phyloP scores from a whole-genome alignment of 2,888 invertebrate species.

The Phrixothrix hirtus region DNA sequence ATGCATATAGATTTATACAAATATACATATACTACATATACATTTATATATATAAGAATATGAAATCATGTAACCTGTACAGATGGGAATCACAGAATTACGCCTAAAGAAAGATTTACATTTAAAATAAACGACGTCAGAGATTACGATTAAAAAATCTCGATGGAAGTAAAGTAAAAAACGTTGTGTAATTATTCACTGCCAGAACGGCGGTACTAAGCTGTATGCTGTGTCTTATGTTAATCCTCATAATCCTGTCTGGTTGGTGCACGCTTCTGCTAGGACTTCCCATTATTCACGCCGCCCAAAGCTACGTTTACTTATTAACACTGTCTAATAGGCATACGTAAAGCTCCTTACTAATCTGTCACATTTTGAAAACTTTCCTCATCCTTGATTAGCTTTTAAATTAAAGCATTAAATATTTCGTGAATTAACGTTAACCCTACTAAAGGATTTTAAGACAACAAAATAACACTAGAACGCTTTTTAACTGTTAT shows the following conservation, averaged over 20 bases:
- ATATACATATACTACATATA: too few relatives aligned
- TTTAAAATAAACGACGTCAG: slow-evolving; percentile 47
- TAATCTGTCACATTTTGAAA: slow-evolving; percentile 31
- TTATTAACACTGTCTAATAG: slow-evolving; percentile 33
- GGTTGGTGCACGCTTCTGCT: slow-evolving; percentile 53
- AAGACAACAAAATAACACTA: slow-evolving; percentile 15
- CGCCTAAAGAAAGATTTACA: slow-evolving; percentile 39
- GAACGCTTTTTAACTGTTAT: slow-evolving; percentile 16
- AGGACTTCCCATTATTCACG: slow-evolving; percentile 52
- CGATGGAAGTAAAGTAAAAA: slow-evolving; percentile 42
- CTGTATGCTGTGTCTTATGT: slow-evolving; percentile 57
- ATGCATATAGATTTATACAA: too few relatives aligned
- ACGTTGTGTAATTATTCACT: slow-evolving; percentile 54
- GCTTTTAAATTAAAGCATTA: slow-evolving; percentile 31
- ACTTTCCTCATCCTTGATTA: slow-evolving; percentile 30
- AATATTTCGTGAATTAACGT: slow-evolving; percentile 23
- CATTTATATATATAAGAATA: too few relatives aligned
- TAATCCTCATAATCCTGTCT: slow-evolving; percentile 57
- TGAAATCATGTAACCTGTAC: too few relatives aligned
- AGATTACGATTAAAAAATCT: slow-evolving; percentile 43
- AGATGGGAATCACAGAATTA: too few relatives aligned
- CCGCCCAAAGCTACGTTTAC: slow-evolving; percentile 32
- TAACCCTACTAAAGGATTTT: slow-evolving; percentile 9
- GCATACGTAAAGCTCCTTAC: slow-evolving; percentile 30
- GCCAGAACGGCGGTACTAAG: slow-evolving; percentile 54